Evolutionary conservation across 2,113 vertebrate genomes (phyloP).

Genomic region (Lophotis ruficrista): DNA sequence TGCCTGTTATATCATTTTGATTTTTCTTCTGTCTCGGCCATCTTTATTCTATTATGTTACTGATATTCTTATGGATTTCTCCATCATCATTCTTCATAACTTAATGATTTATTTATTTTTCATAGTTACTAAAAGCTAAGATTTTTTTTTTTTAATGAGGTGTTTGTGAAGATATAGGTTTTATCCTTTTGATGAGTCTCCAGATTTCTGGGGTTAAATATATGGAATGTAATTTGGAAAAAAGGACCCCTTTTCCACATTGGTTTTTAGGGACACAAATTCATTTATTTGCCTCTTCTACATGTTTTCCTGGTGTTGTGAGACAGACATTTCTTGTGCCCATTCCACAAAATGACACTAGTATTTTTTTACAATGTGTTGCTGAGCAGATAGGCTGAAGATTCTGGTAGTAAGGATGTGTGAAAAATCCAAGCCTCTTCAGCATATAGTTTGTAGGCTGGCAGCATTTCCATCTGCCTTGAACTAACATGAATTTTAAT

Average conservation of each 20-base stretch:
- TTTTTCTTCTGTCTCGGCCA: neutral
- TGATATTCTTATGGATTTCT: neutral
- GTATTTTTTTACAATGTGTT: neutral
- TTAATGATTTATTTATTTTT: neutral
- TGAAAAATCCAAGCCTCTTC: neutral
- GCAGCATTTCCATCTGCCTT: neutral
- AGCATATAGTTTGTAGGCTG: neutral
- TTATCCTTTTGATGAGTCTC: neutral
- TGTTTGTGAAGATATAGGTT: neutral
- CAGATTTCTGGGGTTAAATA: neutral
- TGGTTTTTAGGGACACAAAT: neutral
- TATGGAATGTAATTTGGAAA: neutral
- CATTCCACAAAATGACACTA: neutral
- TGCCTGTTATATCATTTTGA: neutral
- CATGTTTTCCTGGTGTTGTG: neutral
- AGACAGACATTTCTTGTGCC: neutral
- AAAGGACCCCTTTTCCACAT: neutral
- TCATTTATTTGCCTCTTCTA: neutral
- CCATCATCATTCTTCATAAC: neutral
- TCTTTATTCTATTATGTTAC: neutral
- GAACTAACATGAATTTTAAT: neutral
- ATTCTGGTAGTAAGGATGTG: constrained; percentile 1
- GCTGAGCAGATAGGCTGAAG: neutral
- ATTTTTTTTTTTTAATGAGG: neutral
- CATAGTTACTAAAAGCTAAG: neutral